Evolutionary conservation across 2,888 invertebrate species (phyloP).

Genomic region (Plagodis dolabraria): DNA sequence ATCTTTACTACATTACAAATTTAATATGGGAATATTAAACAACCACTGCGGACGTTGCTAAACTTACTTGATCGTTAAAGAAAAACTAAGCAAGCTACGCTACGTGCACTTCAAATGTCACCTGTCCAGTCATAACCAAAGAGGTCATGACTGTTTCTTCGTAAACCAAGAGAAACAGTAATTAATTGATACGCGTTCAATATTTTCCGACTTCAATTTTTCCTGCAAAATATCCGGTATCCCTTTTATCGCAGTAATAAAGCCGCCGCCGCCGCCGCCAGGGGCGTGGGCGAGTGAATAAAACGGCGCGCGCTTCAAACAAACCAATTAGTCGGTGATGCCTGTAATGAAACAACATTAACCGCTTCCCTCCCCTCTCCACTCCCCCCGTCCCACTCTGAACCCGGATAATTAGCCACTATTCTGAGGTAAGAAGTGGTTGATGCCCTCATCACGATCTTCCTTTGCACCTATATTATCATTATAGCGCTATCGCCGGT

Average conservation of each 20-base stretch:
- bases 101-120: too few species aligned
- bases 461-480: constrained; percentile 2
- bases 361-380: neutral
- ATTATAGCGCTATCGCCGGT: neutral
- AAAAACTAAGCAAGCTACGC: too few species aligned
- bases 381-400: neutral
- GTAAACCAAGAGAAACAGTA: too few species aligned
- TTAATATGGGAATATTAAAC: too few species aligned
- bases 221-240: constrained; percentile 1
- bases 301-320: constrained; percentile 14
- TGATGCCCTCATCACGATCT: constrained; percentile 10
- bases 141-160: too few species aligned
- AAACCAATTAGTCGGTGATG: constrained; percentile 16
- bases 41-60: too few species aligned
- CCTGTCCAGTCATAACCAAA: too few species aligned
- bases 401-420: constrained; percentile 8
- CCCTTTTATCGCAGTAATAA: constrained; percentile 10
- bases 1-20: too few species aligned
- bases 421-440: constrained; percentile 16
- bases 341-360: constrained; percentile 20
- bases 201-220: neutral
- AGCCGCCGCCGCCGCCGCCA: constrained; percentile 1
- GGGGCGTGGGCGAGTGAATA: constrained; percentile 12
- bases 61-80: too few species aligned
- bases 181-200: neutral